Base-by-base conservation (phyloP, 2,888 invertebrate species). In the Exephanes ischioxanthus region DNA sequence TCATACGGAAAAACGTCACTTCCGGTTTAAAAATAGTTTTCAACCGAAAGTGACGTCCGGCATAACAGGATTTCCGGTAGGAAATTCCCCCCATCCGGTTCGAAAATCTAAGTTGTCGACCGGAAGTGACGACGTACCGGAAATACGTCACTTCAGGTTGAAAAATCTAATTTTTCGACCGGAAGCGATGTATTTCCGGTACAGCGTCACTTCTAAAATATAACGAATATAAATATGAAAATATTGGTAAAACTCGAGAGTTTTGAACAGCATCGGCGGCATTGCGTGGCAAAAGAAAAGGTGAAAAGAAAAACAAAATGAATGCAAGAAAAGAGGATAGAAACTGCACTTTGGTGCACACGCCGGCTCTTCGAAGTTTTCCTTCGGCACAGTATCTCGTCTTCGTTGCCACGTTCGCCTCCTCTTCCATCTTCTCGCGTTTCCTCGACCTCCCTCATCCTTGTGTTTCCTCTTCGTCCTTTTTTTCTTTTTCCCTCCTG, bases 391-490 rank as follows among this genome's bases (percentile, higher is more conserved):
- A 22, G 45, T 51, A 33, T 63, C 33, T 63, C 63, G 79, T 66
- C 79, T 79, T 72, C 66, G 75, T 76, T 72, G 63, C 75, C 70
- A 71, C 80, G 75, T 73, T 77, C 81, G 53, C 73, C 80, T 76
- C 70, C 75, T 86, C 86, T 84, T 84, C 84, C 84, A 78, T 84
- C 86, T 80, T 80, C 80, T 80, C 80, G 80, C 68, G 77, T 83
- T 83, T 80, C 85, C 76, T 77, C 83, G 78, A 80, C 72, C 86
- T 77, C 79, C 67, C 80, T 76, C 78, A 61, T 78, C 51, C 78
- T 76, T 68, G 78, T 72, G 79, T 75, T 85, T 81, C 83, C 85
- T 87, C 86, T 87, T 86, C 88, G 84, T 88, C 87, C 86, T 88
- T 88, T 87, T 87, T 87, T 88, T 70, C 45, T 84, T 85, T 82